phyloP scores from a whole-genome alignment of 2,113 vertebrate genomes.

The Labeo rohita region DNA sequence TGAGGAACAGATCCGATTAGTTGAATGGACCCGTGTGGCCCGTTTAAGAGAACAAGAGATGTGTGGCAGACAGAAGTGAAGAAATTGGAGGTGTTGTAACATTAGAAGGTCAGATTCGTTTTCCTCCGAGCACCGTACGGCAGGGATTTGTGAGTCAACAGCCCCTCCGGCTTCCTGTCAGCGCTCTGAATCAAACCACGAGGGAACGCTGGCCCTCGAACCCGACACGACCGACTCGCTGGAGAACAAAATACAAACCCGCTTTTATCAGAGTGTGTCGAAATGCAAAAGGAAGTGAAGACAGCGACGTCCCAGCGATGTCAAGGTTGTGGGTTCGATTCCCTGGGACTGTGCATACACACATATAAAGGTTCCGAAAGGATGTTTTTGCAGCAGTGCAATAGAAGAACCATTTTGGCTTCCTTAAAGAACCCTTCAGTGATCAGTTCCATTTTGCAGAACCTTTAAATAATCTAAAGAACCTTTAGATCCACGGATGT shows the following conservation, averaged over 20 bases:
- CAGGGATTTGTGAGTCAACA: conserved; percentile 65
- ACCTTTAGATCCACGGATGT: too few relatives aligned
- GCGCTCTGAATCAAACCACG: conserved; percentile 57
- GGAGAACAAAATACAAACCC: background rate
- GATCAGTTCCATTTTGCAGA: too few relatives aligned
- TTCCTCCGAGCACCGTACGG: conserved; percentile 43
- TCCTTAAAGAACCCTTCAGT: too few relatives aligned
- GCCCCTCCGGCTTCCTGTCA: conserved; percentile 41
- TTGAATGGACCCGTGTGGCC: background rate
- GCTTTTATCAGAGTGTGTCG: background rate
- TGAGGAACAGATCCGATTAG: background rate
- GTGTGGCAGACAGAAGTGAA: background rate
- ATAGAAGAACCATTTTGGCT: background rate
- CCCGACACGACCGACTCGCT: conserved; percentile 67
- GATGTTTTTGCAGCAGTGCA: background rate
- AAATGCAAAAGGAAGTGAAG: background rate
- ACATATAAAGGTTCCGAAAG: too few relatives aligned
- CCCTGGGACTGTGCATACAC: background rate
- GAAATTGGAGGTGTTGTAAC: conserved; percentile 51
- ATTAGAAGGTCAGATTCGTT: conserved; percentile 58
- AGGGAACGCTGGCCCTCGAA: conserved; percentile 62
- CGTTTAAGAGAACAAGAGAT: conserved; percentile 6
- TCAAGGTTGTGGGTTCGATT: background rate
- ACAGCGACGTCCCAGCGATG: background rate
- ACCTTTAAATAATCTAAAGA: too few relatives aligned